Evolutionary conservation across 35 echinoderm and acorn worm species (phyloP).

Genomic region (Apostichopus parvimensis): DNA sequence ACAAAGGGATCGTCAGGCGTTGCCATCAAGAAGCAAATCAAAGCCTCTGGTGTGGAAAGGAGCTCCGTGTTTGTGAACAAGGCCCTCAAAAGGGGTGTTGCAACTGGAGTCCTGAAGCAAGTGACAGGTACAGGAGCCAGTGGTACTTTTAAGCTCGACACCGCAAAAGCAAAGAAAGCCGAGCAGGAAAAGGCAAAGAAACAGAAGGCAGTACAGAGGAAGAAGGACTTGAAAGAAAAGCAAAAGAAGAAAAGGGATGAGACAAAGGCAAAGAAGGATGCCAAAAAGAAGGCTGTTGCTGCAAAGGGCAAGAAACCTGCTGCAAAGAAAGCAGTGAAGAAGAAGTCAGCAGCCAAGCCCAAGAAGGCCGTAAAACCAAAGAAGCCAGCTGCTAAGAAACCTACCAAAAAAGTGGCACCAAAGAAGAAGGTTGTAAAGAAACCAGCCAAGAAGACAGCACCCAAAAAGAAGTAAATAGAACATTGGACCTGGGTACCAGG

Average conservation of each 20-base stretch:
- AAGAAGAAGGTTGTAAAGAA: background rate
- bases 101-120: background rate
- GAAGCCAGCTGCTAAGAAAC: conserved; percentile 10
- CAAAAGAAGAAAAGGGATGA: background rate
- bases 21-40: conserved; percentile 26
- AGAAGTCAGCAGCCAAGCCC: background rate
- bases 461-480: background rate
- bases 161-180: background rate
- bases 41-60: background rate
- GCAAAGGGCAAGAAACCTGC: background rate
- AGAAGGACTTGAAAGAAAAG: background rate
- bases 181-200: conserved; percentile 22
- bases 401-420: background rate
- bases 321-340: no score
- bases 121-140: conserved; percentile 9
- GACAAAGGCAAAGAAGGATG: background rate
- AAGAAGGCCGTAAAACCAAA: background rate
- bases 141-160: conserved; percentile 36
- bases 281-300: conserved; percentile 15
- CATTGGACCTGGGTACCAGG: background rate
- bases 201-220: background rate
- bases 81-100: conserved; percentile 33
- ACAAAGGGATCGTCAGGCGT: conserved; percentile 4
- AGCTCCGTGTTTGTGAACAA: background rate
- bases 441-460: background rate